Base-by-base conservation (phyloP, 2,797 vertebrate genomes). In the Malacoctenus gilli region DNA sequence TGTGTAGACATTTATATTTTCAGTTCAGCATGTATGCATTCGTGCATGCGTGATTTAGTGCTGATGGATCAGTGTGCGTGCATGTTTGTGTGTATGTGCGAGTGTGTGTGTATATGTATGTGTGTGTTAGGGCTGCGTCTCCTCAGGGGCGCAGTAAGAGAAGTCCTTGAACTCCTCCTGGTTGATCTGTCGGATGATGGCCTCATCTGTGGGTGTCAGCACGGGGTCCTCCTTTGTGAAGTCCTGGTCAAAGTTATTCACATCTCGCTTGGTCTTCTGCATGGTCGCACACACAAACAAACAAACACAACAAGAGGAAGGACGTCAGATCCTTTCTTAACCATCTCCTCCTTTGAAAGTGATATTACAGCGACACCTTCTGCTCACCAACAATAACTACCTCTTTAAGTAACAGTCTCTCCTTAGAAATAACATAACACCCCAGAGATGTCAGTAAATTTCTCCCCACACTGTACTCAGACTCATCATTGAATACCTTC, bases 201-300 rank as follows among this genome's bases (percentile, higher is more conserved):
- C 92, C 79, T 99, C 97, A 28, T 99, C 96, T 54, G 97, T 96
- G 38, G 95, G 94, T 0, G 97, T 99, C 87, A 99, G 89, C 53
- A 96, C 91, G 0, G 97, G 97, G 71, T 99, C 97, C 89, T 99
- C 97, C 80, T 96, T 93, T 35, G 97, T 99, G 92, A 99, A 99
- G 92, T 98, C 97, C 92, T 99, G 96, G 91, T 99, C 97, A 73
- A 99, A 99, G 91, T 99, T 99, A 94, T 99, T 99, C 91, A 99
- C 97, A 44, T 99, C 97, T 83, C 96, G 93, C 91, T 98, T 99
- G 89, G 97, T 99, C 92, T 99, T 99, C 97, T 99, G 89, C 50
- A 80, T 35, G 47, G 7, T 10, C 22, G 21, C 13, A 32, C 35
- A 9, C 31, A 42, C 25, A 43, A 40, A 49, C 25, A 28, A 5